Evolutionary conservation across 2,113 vertebrate species (phyloP).

Genomic region (Artemisiospiza belli): DNA sequence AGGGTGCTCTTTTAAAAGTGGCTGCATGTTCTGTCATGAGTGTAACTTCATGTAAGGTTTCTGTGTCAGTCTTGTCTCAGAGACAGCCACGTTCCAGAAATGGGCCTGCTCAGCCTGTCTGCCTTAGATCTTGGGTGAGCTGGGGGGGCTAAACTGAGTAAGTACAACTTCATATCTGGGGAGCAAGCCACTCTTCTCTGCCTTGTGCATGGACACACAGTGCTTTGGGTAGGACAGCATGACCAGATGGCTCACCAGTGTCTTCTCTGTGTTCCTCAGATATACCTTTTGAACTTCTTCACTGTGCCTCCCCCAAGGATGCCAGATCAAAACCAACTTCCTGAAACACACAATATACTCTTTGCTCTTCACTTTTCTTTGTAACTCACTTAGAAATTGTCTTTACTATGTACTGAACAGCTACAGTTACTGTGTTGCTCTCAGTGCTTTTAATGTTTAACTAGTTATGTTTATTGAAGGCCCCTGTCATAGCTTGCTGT

Average conservation of each 20-base stretch:
- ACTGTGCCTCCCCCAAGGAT: too few species aligned
- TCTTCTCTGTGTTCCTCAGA: neutral
- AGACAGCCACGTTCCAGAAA: neutral
- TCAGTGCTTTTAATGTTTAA: neutral
- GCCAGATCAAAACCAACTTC: neutral
- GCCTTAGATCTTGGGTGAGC: neutral
- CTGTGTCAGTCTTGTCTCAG: neutral
- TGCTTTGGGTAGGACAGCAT: neutral
- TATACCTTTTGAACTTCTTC: neutral
- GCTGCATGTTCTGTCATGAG: neutral
- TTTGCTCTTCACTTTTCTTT: neutral
- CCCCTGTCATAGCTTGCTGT: neutral
- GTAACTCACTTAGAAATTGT: neutral
- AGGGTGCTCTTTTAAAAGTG: neutral
- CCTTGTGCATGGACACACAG: neutral
- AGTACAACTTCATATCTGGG: neutral
- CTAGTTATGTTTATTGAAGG: neutral
- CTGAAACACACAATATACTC: rapidly evolving
- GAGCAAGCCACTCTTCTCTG: neutral
- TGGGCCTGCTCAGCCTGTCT: neutral
- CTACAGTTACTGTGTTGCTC: neutral
- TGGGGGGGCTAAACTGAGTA: neutral
- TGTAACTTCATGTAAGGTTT: neutral
- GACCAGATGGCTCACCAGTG: neutral
- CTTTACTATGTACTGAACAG: neutral